These are phyloP conservation scores for Gymnodraco acuticeps DNA, from an alignment of 2,797 vertebrate genomes.

Conservation along the genomic window DNA sequence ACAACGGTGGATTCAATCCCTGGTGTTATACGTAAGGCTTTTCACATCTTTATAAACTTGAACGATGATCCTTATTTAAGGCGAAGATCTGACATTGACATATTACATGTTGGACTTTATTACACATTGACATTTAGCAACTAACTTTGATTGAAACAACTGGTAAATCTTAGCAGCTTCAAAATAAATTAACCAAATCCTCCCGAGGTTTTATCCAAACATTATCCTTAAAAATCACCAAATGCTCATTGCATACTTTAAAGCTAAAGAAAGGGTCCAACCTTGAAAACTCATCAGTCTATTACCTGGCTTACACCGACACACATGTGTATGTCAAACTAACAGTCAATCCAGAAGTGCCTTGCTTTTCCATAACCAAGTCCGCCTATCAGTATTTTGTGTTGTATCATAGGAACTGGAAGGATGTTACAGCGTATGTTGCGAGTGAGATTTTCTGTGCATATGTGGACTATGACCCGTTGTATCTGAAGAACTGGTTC, in stretches of 20 bases:
- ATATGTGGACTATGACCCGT: no score
- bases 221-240: no score
- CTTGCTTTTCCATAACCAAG: neutral
- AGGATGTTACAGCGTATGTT: no score
- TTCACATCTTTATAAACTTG: neutral
- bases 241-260: no score
- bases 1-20: neutral
- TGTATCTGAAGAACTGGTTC: no score
- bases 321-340: neutral
- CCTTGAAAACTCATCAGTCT: neutral
- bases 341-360: neutral
- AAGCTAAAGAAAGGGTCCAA: neutral
- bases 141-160: no score
- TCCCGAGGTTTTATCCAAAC: no score
- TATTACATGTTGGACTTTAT: neutral
- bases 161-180: no score
- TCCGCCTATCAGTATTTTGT: neutral
- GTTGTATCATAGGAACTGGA: slow-evolving; percentile 1
- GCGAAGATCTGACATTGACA: neutral
- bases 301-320: neutral
- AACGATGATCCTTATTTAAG: neutral
- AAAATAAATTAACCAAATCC: no score
- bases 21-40: neutral
- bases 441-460: no score
- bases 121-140: neutral